Percentiles rank a stretch among this genome's conserved stretches.
Conservation (phyloP, 1,140 invertebrate genomes). For the Drosophila ambigua region DNA sequence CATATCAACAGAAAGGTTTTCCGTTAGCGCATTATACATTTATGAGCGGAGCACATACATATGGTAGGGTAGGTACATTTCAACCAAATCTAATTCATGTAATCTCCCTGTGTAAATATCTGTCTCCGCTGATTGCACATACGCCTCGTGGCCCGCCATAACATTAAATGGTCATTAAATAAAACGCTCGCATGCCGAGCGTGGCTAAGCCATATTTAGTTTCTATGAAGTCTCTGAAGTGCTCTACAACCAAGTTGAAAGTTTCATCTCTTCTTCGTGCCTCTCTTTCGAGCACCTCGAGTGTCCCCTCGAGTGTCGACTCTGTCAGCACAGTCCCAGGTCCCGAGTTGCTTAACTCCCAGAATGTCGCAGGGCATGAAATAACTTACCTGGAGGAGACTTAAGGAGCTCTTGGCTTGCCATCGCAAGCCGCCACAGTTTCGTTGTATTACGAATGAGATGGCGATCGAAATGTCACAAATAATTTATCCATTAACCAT, state of each 20-base stretch:
- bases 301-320: too few relatives aligned
- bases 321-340: too few relatives aligned
- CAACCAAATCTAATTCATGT: conserved; percentile 35
- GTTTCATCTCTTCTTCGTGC: conserved; percentile 12
- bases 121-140: conserved; percentile 52
- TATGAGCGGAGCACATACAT: conserved; percentile 18
- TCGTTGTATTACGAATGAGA: too few relatives aligned
- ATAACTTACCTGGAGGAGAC: background rate
- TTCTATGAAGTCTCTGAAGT: conserved; percentile 1
- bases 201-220: too few relatives aligned
- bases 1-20: too few relatives aligned
- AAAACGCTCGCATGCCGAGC: conserved; percentile 1
- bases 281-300: too few relatives aligned
- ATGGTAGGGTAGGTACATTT: background rate
- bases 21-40: conserved; percentile 21
- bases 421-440: too few relatives aligned
- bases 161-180: conserved; percentile 53
- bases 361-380: too few relatives aligned
- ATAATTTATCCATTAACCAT: too few relatives aligned
- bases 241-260: conserved; percentile 43
- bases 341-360: too few relatives aligned
- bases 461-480: too few relatives aligned
- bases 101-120: conserved; percentile 32
- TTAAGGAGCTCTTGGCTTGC: too few relatives aligned
- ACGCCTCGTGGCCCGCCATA: conserved; percentile 40